Conservation (phyloP, 2,888 invertebrate genomes). For the Caenorhabditis virilis region DNA sequence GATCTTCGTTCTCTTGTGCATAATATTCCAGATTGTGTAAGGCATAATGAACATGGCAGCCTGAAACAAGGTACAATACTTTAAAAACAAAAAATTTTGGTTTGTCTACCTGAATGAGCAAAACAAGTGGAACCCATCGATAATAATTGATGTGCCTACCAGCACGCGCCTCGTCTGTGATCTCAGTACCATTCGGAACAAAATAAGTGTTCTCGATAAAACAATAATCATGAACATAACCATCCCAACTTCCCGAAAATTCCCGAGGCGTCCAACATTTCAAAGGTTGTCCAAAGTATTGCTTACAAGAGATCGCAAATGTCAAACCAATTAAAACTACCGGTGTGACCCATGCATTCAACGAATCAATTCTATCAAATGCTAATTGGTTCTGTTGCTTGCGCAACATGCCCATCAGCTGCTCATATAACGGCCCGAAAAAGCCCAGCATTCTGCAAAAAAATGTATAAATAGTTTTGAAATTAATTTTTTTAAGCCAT, state of each 20-base stretch:
- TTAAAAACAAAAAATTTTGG: neutral
- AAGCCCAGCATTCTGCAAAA: constrained; percentile 26
- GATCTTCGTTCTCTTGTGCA: constrained; percentile 25
- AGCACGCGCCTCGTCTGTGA: constrained; percentile 24
- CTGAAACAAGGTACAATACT: neutral
- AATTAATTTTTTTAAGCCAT: too few species aligned
- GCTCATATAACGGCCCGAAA: constrained; percentile 31
- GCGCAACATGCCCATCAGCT: constrained; percentile 18
- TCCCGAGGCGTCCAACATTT: constrained; percentile 37
- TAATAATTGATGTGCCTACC: constrained; percentile 35
- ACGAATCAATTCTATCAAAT: constrained; percentile 26
- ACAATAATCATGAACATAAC: constrained; percentile 35
- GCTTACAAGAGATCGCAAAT: constrained; percentile 30
- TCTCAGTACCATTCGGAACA: constrained; percentile 28
- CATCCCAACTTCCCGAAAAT: constrained; percentile 37
- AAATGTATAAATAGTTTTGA: neutral
- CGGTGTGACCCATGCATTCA: constrained; percentile 36
- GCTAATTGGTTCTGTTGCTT: constrained; percentile 34
- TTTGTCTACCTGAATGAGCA: constrained; percentile 20
- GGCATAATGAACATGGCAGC: constrained; percentile 31
- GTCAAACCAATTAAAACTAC: constrained; percentile 25
- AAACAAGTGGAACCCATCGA: constrained; percentile 34
- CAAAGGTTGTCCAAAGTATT: constrained; percentile 33
- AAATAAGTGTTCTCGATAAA: constrained; percentile 40
- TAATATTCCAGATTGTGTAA: constrained; percentile 27